Base-by-base conservation (phyloP, 2,888 invertebrate species). In the Octonoba sinensis region DNA sequence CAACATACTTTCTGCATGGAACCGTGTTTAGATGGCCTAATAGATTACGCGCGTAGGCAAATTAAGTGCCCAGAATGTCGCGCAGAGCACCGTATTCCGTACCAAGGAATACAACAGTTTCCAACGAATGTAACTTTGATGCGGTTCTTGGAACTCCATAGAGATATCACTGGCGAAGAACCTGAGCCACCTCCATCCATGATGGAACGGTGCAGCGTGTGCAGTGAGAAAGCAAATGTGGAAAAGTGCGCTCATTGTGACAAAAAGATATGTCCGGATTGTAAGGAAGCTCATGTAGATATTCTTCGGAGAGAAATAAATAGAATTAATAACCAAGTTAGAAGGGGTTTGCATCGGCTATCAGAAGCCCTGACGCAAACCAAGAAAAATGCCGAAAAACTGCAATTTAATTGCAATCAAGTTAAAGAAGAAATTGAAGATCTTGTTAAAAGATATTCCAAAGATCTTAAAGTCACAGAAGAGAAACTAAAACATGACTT, bases 1-100 rank as follows among this genome's bases (percentile, higher is more conserved):
- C 99, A 99, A 91, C 99, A 99, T 92, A 98, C 98, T 87, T 99
- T 96, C 90, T 99, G 99, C 89, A 95, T 96, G 94, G 96, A 97
- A 88, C 98, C 99, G 73, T 99, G 99, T 90, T 94, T 99, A 93
- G 97, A 98, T 90, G 96, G 97, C 85, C 92, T 98, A 69, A 95
- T 97, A 88, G 96, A 97, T 90, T 96, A 96, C 89, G 96, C 96
- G 85, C 92, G 96, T 86, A 91, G 96, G 90, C 96, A 96, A 92
- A 95, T 97, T 84, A 96, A 96, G 91, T 98, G 98, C 91, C 98
- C 98, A 88, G 97, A 98, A 92, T 98, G 98, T 89, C 93, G 97
- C 84, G 96, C 96, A 81, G 97, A 97, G 90, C 97, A 97, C 90
- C 92, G 96, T 86, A 96, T 97, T 87, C 97, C 97, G 60, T 96